Conservation (phyloP, 2,113 vertebrate genomes). For the Festucalex cinctus region DNA sequence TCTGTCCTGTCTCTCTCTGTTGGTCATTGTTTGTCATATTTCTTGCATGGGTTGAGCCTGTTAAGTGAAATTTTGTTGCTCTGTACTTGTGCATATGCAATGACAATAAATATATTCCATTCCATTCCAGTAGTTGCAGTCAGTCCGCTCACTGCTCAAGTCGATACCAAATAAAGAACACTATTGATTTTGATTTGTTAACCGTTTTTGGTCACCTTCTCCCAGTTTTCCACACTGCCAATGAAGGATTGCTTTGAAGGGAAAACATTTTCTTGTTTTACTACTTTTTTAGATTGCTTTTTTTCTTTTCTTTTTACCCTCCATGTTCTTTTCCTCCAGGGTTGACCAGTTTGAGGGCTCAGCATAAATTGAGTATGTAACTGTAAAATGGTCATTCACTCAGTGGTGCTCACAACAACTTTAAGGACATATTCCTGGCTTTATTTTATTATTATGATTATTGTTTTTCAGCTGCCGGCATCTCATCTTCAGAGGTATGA, state of each 20-base stretch:
- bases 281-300: neutral
- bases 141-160: too few relatives aligned
- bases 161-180: too few relatives aligned
- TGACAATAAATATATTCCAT: too few relatives aligned
- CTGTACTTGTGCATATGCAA: too few relatives aligned
- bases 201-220: neutral
- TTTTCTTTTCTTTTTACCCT: neutral
- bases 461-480: conserved; percentile 9
- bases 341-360: neutral
- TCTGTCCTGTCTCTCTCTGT: too few relatives aligned
- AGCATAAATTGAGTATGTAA: neutral
- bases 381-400: conserved; percentile 22
- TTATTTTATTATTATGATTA: neutral
- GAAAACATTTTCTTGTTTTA: neutral
- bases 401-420: conserved; percentile 5
- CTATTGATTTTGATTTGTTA: too few relatives aligned
- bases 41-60: too few relatives aligned
- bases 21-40: too few relatives aligned
- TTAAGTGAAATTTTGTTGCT: too few relatives aligned
- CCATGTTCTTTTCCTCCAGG: neutral
- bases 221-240: neutral
- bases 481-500: conserved; percentile 34
- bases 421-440: conserved; percentile 1
- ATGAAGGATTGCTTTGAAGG: neutral
- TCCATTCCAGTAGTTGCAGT: too few relatives aligned